phyloP scores from a whole-genome alignment of 2,797 vertebrate species.

The Ara ararauna region DNA sequence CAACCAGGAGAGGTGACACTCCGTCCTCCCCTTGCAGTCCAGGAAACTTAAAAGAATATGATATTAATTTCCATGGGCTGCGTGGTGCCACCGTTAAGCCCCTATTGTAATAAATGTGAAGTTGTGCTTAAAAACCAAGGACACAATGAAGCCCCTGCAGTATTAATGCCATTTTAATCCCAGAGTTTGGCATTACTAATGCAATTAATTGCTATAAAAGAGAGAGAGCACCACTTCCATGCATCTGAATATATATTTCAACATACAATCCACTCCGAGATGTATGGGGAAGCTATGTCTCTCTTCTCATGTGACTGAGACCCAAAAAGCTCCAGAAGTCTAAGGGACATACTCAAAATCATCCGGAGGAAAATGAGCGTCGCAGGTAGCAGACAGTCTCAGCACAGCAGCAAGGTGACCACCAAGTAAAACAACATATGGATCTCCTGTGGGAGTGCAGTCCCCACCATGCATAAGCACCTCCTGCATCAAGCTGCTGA shows the following conservation, averaged over 20 bases:
- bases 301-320: neutral
- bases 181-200: slow-evolving; percentile 1
- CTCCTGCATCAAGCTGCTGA: neutral
- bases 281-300: neutral
- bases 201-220: slow-evolving; percentile 49
- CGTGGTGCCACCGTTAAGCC: neutral
- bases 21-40: slow-evolving; percentile 33
- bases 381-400: neutral
- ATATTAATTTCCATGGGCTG: slow-evolving; percentile 46
- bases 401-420: neutral
- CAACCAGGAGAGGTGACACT: slow-evolving; percentile 24
- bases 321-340: neutral
- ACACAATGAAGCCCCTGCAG: neutral
- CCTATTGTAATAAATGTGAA: neutral
- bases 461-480: rapidly evolving
- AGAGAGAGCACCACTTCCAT: neutral
- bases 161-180: slow-evolving; percentile 47
- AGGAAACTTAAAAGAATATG: slow-evolving; percentile 60
- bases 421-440: neutral
- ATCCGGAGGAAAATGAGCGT: neutral
- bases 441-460: rapidly evolving
- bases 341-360: neutral
- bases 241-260: neutral
- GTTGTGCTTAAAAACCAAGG: neutral
- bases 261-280: neutral